Evolutionary conservation across 2,797 vertebrate genomes (phyloP).

Genomic region (Coregonus ussuriensis): DNA sequence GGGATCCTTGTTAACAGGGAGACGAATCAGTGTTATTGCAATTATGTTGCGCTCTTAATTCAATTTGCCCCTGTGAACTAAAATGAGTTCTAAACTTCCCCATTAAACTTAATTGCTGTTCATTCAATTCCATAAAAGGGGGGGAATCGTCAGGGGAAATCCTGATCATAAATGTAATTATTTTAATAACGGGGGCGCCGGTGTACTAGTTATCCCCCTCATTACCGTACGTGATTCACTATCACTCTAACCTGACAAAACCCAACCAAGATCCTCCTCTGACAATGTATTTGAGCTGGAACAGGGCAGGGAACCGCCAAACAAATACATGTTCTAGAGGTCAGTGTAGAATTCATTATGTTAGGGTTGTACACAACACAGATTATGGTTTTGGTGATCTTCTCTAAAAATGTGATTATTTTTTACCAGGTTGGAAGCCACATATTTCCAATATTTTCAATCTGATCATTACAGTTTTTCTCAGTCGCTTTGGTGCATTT

Average conservation of each 20-base stretch:
- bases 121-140: constrained; percentile 66
- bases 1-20: constrained; percentile 57
- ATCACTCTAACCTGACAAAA: constrained; percentile 43
- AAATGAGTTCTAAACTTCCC: constrained; percentile 79
- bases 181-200: constrained; percentile 44
- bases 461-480: too few species aligned
- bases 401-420: not conserved
- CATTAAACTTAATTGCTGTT: constrained; percentile 84
- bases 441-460: not conserved
- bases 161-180: constrained; percentile 63
- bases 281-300: constrained; percentile 3
- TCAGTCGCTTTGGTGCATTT: too few species aligned
- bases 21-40: constrained; percentile 70
- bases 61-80: constrained; percentile 72
- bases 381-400: not conserved
- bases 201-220: constrained; percentile 39
- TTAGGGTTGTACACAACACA: not conserved
- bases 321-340: not conserved
- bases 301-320: not conserved
- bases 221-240: constrained; percentile 42
- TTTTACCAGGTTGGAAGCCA: not conserved
- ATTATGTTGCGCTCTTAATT: constrained; percentile 78
- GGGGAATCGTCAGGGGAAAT: constrained; percentile 71
- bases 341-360: not conserved
- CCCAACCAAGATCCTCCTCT: constrained; percentile 18